Evolutionary conservation across 2,113 vertebrate genomes (phyloP).

Genomic region (Dipodomys merriami): DNA sequence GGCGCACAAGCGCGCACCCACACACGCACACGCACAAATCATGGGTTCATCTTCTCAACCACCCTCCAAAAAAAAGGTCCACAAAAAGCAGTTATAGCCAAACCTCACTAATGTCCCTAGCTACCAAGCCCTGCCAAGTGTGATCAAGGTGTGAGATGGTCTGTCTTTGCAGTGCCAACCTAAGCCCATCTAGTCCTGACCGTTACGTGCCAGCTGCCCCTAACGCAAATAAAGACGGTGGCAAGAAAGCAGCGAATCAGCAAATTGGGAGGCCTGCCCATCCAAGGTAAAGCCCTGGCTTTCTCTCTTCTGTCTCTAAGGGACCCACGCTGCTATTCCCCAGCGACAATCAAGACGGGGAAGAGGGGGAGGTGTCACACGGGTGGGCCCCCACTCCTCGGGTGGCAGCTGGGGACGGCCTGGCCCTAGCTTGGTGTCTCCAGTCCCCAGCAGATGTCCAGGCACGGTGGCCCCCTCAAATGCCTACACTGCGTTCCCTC

Average conservation of each 20-base stretch:
- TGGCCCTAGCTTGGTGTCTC: not conserved
- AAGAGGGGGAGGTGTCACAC: too few relatives aligned
- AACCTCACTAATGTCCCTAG: not conserved
- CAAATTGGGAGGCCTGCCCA: not conserved
- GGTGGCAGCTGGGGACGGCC: not conserved
- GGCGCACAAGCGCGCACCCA: too few relatives aligned
- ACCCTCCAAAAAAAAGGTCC: not conserved
- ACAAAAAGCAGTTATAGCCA: not conserved
- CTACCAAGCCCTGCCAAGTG: not conserved
- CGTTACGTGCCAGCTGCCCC: not conserved
- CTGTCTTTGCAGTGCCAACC: not conserved
- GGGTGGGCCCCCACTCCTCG: not conserved
- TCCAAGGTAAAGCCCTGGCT: not conserved
- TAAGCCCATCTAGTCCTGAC: not conserved
- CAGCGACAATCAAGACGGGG: not conserved
- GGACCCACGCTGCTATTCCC: not conserved
- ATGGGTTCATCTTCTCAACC: not conserved
- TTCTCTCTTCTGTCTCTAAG: fast-evolving
- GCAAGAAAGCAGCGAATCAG: not conserved
- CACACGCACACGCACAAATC: too few relatives aligned
- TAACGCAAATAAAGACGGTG: not conserved
- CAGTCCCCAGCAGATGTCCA: not conserved
- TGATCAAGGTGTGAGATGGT: not conserved
- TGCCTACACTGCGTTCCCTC: not conserved
- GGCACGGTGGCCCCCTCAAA: not conserved